phyloP scores from a whole-genome alignment of 2,888 invertebrate species.

The Heterodera filipjevi region DNA sequence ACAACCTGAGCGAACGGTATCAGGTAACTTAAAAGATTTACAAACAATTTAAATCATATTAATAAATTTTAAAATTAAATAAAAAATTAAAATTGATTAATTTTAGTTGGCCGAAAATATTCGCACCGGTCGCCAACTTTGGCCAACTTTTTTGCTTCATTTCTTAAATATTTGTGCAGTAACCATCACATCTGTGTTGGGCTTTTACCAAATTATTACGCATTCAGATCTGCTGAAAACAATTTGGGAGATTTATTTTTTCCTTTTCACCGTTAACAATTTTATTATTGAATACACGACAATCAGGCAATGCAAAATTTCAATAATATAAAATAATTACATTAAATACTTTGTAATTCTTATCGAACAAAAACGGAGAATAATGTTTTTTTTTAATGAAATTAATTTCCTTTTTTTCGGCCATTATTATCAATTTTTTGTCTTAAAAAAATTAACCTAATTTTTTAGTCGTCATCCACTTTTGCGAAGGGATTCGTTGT shows the following conservation, averaged over 20 bases:
- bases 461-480: constrained; percentile 7
- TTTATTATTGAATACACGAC: neutral
- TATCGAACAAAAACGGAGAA: no score
- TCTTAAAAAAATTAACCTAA: no score
- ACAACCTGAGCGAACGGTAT: neutral
- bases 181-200: neutral
- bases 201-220: neutral
- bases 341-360: no score
- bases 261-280: neutral
- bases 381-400: no score
- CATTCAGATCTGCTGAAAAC: neutral
- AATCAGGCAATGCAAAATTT: neutral
- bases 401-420: neutral
- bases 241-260: neutral
- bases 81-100: no score
- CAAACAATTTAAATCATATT: neutral
- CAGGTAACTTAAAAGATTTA: neutral
- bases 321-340: no score
- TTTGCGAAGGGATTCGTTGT: neutral
- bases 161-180: neutral
- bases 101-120: neutral
- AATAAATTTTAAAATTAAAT: no score
- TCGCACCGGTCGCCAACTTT: constrained; percentile 7
- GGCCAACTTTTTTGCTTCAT: constrained; percentile 2
- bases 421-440: neutral